Evolutionary conservation across 2,888 invertebrate species (phyloP).

Genomic region (Biston stratarius): DNA sequence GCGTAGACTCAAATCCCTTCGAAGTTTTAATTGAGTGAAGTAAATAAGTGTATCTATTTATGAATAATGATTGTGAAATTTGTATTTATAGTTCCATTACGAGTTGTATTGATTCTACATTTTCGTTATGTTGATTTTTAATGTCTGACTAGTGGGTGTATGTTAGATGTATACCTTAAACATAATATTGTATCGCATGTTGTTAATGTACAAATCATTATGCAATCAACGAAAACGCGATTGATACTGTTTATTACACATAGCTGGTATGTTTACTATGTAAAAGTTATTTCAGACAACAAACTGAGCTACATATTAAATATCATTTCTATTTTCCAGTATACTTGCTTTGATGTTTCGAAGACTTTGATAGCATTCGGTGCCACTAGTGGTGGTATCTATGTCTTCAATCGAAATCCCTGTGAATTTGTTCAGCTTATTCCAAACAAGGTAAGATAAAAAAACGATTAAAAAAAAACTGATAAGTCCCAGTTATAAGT

Average conservation of each 20-base stretch:
- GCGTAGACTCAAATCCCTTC: conserved; percentile 56
- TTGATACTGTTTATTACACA: too few species aligned
- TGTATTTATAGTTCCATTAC: background rate
- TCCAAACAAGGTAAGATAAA: conserved; percentile 89
- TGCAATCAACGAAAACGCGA: too few species aligned
- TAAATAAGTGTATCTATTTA: conserved; percentile 8
- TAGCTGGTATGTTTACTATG: too few species aligned
- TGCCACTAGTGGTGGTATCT: conserved; percentile 93
- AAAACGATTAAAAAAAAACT: background rate
- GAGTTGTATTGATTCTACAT: background rate
- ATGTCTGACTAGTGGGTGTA: background rate
- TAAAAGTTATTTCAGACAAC: background rate
- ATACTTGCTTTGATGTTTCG: conserved; percentile 92
- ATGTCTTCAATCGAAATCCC: conserved; percentile 90
- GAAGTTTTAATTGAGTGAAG: background rate
- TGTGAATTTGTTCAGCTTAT: conserved; percentile 92
- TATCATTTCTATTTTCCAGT: conserved; percentile 78
- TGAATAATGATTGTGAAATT: background rate
- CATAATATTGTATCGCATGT: too few species aligned
- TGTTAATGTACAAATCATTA: too few species aligned
- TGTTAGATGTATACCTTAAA: background rate
- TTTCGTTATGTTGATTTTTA: background rate
- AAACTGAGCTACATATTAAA: background rate
- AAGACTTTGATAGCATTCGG: conserved; percentile 91
- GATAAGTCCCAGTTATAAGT: too few species aligned